Evolutionary conservation across 2,797 vertebrate species (phyloP), one percentile per base, ranked within the genome.

Genomic region (Neosilurus hyrtlii): DNA sequence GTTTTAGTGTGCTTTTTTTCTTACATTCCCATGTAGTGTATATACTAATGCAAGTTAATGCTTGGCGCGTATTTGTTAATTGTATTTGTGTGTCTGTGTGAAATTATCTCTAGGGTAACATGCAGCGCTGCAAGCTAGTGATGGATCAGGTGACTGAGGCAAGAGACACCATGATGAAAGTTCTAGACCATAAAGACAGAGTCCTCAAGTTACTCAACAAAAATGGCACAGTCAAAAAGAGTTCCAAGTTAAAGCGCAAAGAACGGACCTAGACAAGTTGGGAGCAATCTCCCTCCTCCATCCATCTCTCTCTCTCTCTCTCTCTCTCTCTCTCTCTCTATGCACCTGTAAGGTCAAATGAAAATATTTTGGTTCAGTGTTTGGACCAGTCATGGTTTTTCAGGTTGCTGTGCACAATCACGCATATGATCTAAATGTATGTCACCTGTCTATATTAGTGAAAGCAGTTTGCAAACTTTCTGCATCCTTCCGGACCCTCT

Each of bases 141-240:
- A 99, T 99, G 96, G 98, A 99, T 95, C 98, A 99, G 94, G 99
- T 99, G 91, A 96, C 93, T 0, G 98, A 99, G 91, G 97, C 98
- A 90, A 95, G 97, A 89, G 98, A 99, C 93, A 97, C 97, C 90
- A 99, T 99, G 98, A 96, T 99, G 90, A 99, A 99, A 89, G 97
- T 99, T 71, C 95, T 99, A 87, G 98, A 99, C 91, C 98, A 99
- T 91, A 99, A 98, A 89, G 98, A 99, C 68, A 95, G 97, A 83
- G 98, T 99, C 85, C 92, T 99, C 90, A 99, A 99, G 91, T 95
- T 99, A 90, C 95, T 99, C 85, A 99, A 99, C 93, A 99, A 99
- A 93, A 99, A 98, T 0, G 97, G 97, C 70, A 92, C 95, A 77
- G 94, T 96, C 89, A 99, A 98, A 92, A 99, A 98, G 91, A 96